phyloP scores from a whole-genome alignment of 2,113 vertebrate species.

The Carassius auratus region DNA sequence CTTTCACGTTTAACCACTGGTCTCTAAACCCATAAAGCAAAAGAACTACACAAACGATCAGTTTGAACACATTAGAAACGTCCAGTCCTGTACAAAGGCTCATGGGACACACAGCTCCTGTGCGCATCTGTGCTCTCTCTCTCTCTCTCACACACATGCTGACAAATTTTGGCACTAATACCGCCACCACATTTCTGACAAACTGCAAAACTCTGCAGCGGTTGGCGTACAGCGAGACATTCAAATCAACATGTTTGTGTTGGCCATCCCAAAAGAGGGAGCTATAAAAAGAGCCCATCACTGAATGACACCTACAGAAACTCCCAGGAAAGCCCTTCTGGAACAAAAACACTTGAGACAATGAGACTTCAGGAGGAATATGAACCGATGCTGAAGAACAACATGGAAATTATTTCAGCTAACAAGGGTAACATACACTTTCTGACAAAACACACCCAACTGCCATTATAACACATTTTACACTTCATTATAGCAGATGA shows the following conservation, averaged over 20 bases:
- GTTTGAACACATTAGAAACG: constrained; percentile 13
- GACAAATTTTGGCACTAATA: constrained; percentile 76
- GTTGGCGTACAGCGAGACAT: constrained; percentile 75
- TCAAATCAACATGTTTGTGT: constrained; percentile 73
- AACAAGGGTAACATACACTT: neutral
- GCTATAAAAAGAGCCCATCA: constrained; percentile 58
- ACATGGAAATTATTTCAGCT: neutral
- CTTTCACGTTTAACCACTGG: neutral
- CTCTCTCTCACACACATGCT: constrained; percentile 56
- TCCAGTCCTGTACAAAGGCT: constrained; percentile 26
- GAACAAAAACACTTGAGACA: constrained; percentile 64
- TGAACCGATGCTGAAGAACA: neutral
- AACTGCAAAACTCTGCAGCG: constrained; percentile 39
- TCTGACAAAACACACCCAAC: constrained; percentile 52
- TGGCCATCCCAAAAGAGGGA: constrained; percentile 65
- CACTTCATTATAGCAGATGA: constrained; percentile 55
- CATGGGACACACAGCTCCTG: constrained; percentile 16
- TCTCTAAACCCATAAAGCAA: constrained; percentile 10
- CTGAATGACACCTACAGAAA: constrained; percentile 56
- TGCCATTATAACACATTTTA: constrained; percentile 60
- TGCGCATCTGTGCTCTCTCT: constrained; percentile 52
- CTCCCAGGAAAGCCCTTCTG: constrained; percentile 74
- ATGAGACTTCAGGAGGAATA: constrained; percentile 17
- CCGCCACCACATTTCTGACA: constrained; percentile 20
- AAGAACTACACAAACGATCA: neutral